These are phyloP conservation scores for Eleginops maclovinus DNA, from an alignment of 2,113 vertebrate genomes.

Conservation along the genomic window DNA sequence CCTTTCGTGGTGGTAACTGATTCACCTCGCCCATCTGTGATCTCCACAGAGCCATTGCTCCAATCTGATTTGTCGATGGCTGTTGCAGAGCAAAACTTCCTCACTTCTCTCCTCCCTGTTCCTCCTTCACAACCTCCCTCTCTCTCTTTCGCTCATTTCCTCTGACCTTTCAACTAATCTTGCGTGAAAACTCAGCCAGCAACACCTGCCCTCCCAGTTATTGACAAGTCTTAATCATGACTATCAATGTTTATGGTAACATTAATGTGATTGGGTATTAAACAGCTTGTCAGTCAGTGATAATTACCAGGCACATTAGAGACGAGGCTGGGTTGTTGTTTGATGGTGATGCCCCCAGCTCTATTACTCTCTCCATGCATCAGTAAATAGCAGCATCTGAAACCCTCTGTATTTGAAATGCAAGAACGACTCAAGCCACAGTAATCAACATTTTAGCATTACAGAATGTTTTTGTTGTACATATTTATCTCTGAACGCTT, in stretches of 20 bases:
- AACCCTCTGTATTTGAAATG: slow-evolving; percentile 4
- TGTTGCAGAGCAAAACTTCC: slow-evolving; percentile 58
- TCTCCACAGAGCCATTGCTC: slow-evolving; percentile 31
- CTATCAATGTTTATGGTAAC: slow-evolving; percentile 61
- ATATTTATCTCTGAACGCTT: slow-evolving; percentile 32
- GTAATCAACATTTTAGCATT: slow-evolving; percentile 4
- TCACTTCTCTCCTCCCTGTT: slow-evolving; percentile 13
- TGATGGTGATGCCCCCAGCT: background rate
- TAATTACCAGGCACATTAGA: slow-evolving; percentile 46
- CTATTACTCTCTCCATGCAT: background rate
- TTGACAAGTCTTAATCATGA: slow-evolving; percentile 68
- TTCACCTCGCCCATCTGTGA: slow-evolving; percentile 33
- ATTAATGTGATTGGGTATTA: slow-evolving; percentile 52
- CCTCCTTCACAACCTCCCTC: background rate
- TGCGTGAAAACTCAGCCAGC: slow-evolving; percentile 54
- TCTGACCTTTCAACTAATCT: slow-evolving; percentile 79
- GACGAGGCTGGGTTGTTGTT: slow-evolving; percentile 4
- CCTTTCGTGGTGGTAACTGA: slow-evolving; percentile 32
- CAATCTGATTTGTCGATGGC: slow-evolving; percentile 64
- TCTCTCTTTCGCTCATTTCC: slow-evolving; percentile 27
- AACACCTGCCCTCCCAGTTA: slow-evolving; percentile 55
- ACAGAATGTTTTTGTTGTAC: slow-evolving; percentile 9
- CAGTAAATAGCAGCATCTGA: background rate
- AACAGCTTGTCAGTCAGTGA: slow-evolving; percentile 55
- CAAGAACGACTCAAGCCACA: background rate